Evolutionary conservation across 2,888 invertebrate genomes (phyloP).

Genomic region (Morpho achilles): DNA sequence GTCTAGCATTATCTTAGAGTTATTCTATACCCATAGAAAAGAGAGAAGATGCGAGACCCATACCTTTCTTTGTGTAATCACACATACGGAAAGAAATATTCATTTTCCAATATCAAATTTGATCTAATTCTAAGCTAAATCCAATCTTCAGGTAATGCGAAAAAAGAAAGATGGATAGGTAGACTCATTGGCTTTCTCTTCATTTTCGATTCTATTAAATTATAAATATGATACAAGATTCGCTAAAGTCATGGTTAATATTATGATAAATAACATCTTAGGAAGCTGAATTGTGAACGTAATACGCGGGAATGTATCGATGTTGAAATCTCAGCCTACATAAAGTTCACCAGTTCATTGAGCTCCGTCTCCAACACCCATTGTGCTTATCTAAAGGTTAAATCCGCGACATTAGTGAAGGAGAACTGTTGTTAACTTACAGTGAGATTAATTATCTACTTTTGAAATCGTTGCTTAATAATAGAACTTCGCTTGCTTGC

Average conservation of each 20-base stretch:
- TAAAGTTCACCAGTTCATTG: constrained; percentile 70
- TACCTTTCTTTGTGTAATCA: no score
- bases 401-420: constrained; percentile 36
- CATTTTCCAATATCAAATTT: no score
- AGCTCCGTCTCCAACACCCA: constrained; percentile 53
- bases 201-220: background rate
- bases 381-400: constrained; percentile 68
- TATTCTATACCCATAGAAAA: no score
- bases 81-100: no score
- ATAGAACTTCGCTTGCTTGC: background rate
- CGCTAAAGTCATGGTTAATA: no score
- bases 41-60: no score
- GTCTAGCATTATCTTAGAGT: background rate
- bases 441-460: constrained; percentile 14
- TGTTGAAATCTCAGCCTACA: constrained; percentile 56
- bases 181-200: no score
- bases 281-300: constrained; percentile 5
- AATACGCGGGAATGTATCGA: constrained; percentile 42
- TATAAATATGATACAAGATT: no score
- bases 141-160: no score
- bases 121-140: no score
- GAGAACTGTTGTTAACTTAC: constrained; percentile 23
- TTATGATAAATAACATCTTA: background rate
- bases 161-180: no score
- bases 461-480: background rate